phyloP scores from a whole-genome alignment of 2,797 vertebrate genomes.

The Sylvilagus floridanus region DNA sequence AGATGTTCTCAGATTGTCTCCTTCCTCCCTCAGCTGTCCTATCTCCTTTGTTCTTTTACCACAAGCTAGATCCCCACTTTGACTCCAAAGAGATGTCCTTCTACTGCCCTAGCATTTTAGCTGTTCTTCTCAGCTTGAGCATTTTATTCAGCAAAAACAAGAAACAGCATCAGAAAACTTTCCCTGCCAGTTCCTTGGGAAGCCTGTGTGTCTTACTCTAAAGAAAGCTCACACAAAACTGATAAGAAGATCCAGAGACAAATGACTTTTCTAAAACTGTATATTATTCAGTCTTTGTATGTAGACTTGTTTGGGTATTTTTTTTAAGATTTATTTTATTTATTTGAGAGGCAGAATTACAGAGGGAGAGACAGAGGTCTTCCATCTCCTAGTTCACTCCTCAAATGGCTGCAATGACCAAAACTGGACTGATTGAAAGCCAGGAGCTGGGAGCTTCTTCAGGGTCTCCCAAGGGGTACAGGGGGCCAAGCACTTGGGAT shows the following conservation, averaged over 20 bases:
- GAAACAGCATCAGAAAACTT: neutral
- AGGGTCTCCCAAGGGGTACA: too few species aligned
- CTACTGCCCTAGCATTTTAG: neutral
- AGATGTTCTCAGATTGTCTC: neutral
- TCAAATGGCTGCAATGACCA: too few species aligned
- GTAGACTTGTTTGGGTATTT: neutral
- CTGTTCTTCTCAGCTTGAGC: neutral
- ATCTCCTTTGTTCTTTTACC: neutral
- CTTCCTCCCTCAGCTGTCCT: neutral
- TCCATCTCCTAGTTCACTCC: too few species aligned
- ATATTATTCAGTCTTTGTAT: neutral
- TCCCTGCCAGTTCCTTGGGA: neutral
- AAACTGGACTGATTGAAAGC: too few species aligned
- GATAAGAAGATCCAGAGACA: neutral
- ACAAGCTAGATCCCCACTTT: neutral
- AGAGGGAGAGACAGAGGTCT: too few species aligned
- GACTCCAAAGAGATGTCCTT: neutral
- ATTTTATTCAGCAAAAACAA: neutral
- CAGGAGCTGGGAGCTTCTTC: too few species aligned
- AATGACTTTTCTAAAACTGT: neutral
- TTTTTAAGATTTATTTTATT: too few species aligned
- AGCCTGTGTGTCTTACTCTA: neutral
- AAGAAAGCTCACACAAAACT: conserved; percentile 8
- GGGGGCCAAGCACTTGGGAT: too few species aligned
- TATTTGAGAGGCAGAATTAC: too few species aligned